A percentile compares a stretch with the other conserved stretches of the same genome.
Conservation (phyloP, 1,140 invertebrate species). For the Drosophila kohkoa region DNA sequence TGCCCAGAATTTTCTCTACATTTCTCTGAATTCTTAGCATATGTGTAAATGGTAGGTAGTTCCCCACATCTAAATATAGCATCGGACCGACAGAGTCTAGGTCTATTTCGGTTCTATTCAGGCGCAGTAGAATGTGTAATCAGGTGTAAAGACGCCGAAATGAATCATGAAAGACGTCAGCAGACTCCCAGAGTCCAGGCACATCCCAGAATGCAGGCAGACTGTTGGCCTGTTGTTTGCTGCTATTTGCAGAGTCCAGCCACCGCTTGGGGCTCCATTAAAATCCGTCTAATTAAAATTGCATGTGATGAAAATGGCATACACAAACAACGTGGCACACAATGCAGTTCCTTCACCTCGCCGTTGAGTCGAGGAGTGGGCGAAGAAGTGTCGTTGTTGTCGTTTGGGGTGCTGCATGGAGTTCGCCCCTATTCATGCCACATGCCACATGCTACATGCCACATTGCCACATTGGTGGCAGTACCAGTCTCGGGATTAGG, state of each 20-base stretch:
- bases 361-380: neutral
- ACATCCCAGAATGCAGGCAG: neutral
- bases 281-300: constrained; percentile 70
- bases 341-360: constrained; percentile 59
- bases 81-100: neutral
- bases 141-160: constrained; percentile 33
- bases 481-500: constrained; percentile 9
- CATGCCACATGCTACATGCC: neutral
- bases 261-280: constrained; percentile 53
- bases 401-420: neutral
- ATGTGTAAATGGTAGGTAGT: neutral
- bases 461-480: neutral
- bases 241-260: constrained; percentile 19
- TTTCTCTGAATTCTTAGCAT: neutral
- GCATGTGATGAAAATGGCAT: constrained; percentile 49
- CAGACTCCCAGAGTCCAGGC: constrained; percentile 9
- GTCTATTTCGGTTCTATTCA: constrained; percentile 12
- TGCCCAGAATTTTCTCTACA: neutral
- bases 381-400: neutral
- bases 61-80: neutral
- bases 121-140: constrained; percentile 28
- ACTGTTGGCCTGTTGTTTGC: constrained; percentile 25
- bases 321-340: constrained; percentile 16
- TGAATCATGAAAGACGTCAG: constrained; percentile 38
- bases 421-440: constrained; percentile 2